Percentiles rank a stretch among this genome's conserved stretches.
These are phyloP conservation scores for Littorina saxatilis DNA, from an alignment of 1,140 invertebrate species.

Conservation along the genomic window DNA sequence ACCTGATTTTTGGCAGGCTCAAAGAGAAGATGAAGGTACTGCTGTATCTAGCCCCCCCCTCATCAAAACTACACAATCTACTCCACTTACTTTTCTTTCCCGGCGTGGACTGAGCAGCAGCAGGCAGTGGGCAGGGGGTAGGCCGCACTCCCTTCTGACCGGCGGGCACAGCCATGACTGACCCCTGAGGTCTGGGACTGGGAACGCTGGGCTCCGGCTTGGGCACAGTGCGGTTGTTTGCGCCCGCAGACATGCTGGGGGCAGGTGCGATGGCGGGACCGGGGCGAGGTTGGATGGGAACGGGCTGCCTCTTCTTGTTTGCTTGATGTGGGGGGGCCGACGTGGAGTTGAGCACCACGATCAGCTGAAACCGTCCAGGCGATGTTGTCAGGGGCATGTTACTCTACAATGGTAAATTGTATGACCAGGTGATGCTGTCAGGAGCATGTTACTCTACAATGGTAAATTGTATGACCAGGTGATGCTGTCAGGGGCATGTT, in stretches of 20 bases:
- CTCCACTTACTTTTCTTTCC: too few species aligned
- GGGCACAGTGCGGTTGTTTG: neutral
- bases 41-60: too few species aligned
- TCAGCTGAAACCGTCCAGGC: neutral
- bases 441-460: too few species aligned
- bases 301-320: neutral
- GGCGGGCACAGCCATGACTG: neutral
- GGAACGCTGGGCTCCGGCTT: neutral
- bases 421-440: too few species aligned
- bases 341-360: conserved; percentile 4
- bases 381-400: too few species aligned
- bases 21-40: too few species aligned
- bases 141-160: neutral
- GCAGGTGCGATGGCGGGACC: neutral
- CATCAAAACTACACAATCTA: too few species aligned
- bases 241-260: neutral
- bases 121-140: neutral
- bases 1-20: too few species aligned
- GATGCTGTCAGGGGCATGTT: too few species aligned
- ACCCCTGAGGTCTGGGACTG: neutral
- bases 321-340: neutral
- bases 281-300: neutral
- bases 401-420: too few species aligned
- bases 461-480: too few species aligned
- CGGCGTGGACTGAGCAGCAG: neutral